phyloP scores from a whole-genome alignment of 2,888 invertebrate genomes.

The Eutolmus rufibarbis region DNA sequence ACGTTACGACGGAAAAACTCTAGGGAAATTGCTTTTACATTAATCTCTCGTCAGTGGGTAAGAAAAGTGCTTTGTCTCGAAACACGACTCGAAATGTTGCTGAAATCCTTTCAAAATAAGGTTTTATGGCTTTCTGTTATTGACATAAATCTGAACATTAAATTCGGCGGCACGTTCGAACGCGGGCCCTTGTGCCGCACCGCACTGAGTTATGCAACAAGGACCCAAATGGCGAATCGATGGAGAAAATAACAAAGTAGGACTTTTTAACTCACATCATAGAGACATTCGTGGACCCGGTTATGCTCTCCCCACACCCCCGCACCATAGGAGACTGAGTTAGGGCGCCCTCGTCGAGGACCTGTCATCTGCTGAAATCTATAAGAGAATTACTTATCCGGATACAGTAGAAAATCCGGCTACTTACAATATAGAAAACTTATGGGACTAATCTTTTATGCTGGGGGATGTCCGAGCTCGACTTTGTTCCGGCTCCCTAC shows the following conservation, averaged over 20 bases:
- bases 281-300: background rate
- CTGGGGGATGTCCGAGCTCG: background rate
- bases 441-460: background rate
- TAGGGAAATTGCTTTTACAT: slow-evolving; percentile 35
- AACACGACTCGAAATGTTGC: background rate
- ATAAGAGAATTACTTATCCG: background rate
- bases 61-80: slow-evolving; percentile 13
- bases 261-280: background rate
- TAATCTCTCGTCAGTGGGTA: slow-evolving; percentile 31
- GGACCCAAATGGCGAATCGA: background rate
- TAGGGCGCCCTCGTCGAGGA: background rate
- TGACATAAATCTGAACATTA: slow-evolving; percentile 36
- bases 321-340: background rate
- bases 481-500: background rate
- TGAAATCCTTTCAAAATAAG: slow-evolving; percentile 17
- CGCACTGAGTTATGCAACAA: background rate
- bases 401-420: background rate
- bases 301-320: background rate
- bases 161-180: slow-evolving; percentile 7
- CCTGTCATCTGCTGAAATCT: background rate
- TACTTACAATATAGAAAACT: background rate
- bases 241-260: background rate
- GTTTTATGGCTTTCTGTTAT: slow-evolving; percentile 34
- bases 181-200: background rate
- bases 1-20: slow-evolving; percentile 10